phyloP scores from a whole-genome alignment of 2,888 invertebrate genomes.

The Laspeyria flexula region DNA sequence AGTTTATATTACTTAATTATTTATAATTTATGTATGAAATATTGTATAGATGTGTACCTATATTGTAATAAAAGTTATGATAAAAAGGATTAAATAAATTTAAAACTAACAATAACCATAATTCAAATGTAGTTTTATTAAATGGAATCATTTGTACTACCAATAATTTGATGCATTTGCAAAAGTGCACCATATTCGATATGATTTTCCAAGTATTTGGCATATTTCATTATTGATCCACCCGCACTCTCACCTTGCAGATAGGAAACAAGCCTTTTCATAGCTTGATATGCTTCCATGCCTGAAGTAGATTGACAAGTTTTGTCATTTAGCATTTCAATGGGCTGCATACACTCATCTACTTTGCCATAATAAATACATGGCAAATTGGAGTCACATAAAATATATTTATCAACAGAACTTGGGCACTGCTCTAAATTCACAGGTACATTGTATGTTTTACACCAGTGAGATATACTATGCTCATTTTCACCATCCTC shows the following conservation, averaged over 20 bases:
- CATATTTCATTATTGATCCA: slow-evolving; percentile 44
- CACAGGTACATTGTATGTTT: slow-evolving; percentile 43
- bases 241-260: slow-evolving; percentile 50
- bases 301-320: slow-evolving; percentile 36
- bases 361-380: slow-evolving; percentile 31
- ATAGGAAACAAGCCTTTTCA: slow-evolving; percentile 54
- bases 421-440: slow-evolving; percentile 34
- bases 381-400: slow-evolving; percentile 48
- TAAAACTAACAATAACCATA: slow-evolving; percentile 22
- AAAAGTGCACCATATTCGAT: slow-evolving; percentile 51
- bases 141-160: slow-evolving; percentile 45
- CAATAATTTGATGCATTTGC: slow-evolving; percentile 52
- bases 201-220: slow-evolving; percentile 54
- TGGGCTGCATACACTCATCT: slow-evolving; percentile 31
- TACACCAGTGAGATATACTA: slow-evolving; percentile 53
- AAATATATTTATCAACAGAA: slow-evolving; percentile 48
- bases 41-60: not conserved
- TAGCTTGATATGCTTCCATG: slow-evolving; percentile 56
- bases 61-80: too few relatives aligned
- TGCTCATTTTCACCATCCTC: slow-evolving; percentile 45
- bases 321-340: slow-evolving; percentile 35
- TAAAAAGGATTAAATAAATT: slow-evolving; percentile 13
- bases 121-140: slow-evolving; percentile 29
- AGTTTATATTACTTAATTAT: too few relatives aligned
- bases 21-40: too few relatives aligned